Conservation (phyloP, 2,113 vertebrate species). For the Oreochromis aureus region DNA sequence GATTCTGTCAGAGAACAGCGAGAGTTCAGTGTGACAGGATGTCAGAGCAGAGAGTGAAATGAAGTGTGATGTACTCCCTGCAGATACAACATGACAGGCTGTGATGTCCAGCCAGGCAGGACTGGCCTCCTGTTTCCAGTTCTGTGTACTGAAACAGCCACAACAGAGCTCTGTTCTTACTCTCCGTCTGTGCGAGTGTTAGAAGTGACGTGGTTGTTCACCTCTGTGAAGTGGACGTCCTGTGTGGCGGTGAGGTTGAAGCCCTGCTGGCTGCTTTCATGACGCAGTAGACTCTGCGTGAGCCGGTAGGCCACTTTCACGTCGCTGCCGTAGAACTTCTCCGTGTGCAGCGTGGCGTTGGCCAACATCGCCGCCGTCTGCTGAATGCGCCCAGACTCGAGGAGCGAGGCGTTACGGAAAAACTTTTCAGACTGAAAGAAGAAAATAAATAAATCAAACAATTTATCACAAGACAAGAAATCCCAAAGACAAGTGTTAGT, state of each 20-base stretch:
- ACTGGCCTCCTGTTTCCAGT: background rate
- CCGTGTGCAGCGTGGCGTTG: slow-evolving; percentile 78
- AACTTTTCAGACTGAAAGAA: slow-evolving; percentile 76
- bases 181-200: background rate
- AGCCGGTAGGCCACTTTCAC: slow-evolving; percentile 85
- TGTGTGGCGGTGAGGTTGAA: slow-evolving; percentile 89
- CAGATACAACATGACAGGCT: background rate
- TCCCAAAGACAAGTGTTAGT: background rate
- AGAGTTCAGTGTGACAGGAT: slow-evolving; percentile 1
- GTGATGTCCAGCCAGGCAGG: background rate
- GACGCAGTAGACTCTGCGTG: slow-evolving; percentile 78
- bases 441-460: background rate
- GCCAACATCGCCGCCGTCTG: slow-evolving; percentile 76
- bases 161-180: background rate
- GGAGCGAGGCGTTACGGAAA: slow-evolving; percentile 70
- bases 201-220: slow-evolving; percentile 26
- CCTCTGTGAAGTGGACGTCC: slow-evolving; percentile 93
- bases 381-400: slow-evolving; percentile 76
- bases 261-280: slow-evolving; percentile 84
- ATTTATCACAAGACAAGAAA: background rate
- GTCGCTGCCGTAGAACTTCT: slow-evolving; percentile 83
- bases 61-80: background rate
- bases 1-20: slow-evolving; percentile 73
- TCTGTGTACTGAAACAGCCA: background rate
- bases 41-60: background rate